These are phyloP conservation scores for Ophioninae sp. DNA, from an alignment of 2,888 invertebrate genomes.

Conservation along the genomic window DNA sequence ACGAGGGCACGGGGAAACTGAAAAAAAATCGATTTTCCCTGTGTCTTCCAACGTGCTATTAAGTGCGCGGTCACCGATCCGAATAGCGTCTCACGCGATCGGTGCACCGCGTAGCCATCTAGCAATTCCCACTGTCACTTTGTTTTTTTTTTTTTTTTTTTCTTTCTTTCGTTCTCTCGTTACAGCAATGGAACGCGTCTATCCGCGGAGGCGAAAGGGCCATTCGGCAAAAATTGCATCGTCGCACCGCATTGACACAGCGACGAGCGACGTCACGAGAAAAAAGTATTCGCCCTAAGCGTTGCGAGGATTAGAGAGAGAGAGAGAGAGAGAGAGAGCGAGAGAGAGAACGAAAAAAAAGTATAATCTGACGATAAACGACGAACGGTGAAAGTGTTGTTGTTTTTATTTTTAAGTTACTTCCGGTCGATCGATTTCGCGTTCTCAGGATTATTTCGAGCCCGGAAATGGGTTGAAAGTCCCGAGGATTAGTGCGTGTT, in stretches of 20 bases:
- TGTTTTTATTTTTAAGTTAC: not conserved
- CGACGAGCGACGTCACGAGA: slow-evolving; percentile 64
- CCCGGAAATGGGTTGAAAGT: slow-evolving; percentile 10
- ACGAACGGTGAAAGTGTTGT: not conserved
- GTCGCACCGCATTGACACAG: slow-evolving; percentile 22
- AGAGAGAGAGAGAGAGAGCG: slow-evolving; percentile 9
- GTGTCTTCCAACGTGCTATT: not conserved
- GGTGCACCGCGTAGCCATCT: not conserved
- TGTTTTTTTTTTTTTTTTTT: slow-evolving; percentile 68
- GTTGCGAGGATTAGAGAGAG: slow-evolving; percentile 10
- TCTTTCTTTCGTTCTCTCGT: slow-evolving; percentile 72
- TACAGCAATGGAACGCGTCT: slow-evolving; percentile 77
- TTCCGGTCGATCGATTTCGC: not conserved
- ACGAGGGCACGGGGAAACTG: not conserved
- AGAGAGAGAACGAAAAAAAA: slow-evolving; percentile 3
- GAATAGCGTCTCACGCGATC: not conserved
- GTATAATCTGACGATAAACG: not conserved
- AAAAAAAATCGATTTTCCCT: not conserved
- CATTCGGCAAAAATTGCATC: slow-evolving; percentile 67
- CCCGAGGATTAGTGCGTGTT: not conserved
- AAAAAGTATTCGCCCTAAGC: slow-evolving; percentile 65
- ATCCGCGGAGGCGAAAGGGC: slow-evolving; percentile 65
- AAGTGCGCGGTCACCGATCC: not conserved
- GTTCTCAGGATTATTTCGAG: slow-evolving; percentile 1
- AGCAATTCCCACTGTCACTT: not conserved